Base-by-base conservation (phyloP, 1,140 invertebrate species). In the Contarinia nasturtii region DNA sequence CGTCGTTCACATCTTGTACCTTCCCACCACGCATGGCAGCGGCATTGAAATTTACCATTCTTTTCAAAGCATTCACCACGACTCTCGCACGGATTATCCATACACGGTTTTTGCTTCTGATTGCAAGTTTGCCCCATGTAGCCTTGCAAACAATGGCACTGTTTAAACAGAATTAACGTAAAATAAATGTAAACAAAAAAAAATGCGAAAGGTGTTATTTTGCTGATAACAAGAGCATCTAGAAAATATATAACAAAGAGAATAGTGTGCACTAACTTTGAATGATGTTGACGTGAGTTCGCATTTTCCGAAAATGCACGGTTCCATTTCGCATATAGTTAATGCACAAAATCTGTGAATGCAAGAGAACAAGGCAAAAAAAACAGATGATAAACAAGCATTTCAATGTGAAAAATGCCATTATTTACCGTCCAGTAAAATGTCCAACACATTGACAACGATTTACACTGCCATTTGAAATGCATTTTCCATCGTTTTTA, bases 21-120 rank as follows among this genome's bases (percentile, higher is more conserved):
- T 63, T 77, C 74, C 75, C 76, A 80, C 64, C 79, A 83, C 0
- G 78, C 76, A 55, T 80, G 75, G 57, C 81, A 84, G 45, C 53
- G 67, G 54, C 82, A 86, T 33, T 72, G 61, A 55, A 79, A 83
- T 0, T 66, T 65, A 11, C 71, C 72, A 49, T 74, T 73, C 34
- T 68, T 59, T 55, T 79, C 75, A 1, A 72, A 61, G 57, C 81
- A 86, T 36, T 72, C 69, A 7, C 82, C 81, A 33, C 77, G 64
- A 45, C 71, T 72, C 53, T 78, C 76, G 59, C 81, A 86, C 2
- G 82, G 82, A 49, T 74, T 72, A 0, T 72, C 60, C 47, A 75
- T 72, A 58, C 81, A 84, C 0, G 80, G 78, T 38, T 70, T 70
- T n/a, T 73, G 64, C 48, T 72, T 69, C 50, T 75, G 66, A 19